Evolutionary conservation across 92 coral and sea anemone genomes (phyloP), one percentile per base, ranked within the genome.

Genomic region (Zoanthus solanderi): DNA sequence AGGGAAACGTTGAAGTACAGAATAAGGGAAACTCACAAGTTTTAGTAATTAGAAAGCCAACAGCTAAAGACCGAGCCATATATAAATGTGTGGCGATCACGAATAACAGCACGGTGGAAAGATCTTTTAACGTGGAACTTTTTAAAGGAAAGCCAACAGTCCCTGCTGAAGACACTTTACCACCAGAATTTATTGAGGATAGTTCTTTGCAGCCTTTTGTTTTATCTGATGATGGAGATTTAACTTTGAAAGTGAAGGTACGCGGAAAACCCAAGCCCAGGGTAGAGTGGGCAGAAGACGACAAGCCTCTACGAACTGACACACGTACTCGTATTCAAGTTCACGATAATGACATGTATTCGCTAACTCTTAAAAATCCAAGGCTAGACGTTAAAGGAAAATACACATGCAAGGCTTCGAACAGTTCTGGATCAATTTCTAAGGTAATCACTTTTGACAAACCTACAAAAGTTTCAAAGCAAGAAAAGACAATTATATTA

Each of bases 171-270:
- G 83, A 87, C 7, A 72, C 73, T 32, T 76, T 67, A 2, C 74
- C 94, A 17, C 98, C 99, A 6, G 90, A 88, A 83, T 97, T 97
- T 77, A 83, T 97, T 16, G 96, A 94, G 75, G 92, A 93, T 82
- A 91, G 78, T 50, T 92, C 92, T 71, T 91, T 92, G 34, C 52
- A 91, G 17, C 76, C 85, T 4, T 81, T 60, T 81, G 75, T 45
- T 46, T 18, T 81, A 28, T 46, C 85, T 11, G 98, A 91, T 54
- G 94, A 94, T 17, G 86, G 86, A n/a, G 94, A 88, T 74, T 87
- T 92, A 0, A 93, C 93, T 75, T 89, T 97, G 6, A 96, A 95
- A 50, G 94, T 94, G 18, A 90, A 95, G 84, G 84, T 93, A 37
- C 32, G 72, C 14, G 99, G 97, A 14, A 92, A 92, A 54, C 98